Evolutionary conservation across 2,888 invertebrate genomes (phyloP).

Genomic region (Melanostoma scalare): DNA sequence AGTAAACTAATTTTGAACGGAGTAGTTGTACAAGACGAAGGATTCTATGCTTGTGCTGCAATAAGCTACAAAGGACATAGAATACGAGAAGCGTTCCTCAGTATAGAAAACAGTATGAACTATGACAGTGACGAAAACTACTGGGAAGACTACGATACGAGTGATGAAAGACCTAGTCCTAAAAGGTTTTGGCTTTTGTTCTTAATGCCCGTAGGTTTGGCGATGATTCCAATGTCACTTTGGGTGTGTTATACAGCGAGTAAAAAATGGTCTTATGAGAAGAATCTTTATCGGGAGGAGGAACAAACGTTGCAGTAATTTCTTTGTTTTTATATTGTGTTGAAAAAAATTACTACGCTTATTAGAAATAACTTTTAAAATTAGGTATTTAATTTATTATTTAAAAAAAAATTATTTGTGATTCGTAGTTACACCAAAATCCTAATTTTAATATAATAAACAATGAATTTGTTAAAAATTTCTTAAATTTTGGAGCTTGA

Average conservation of each 20-base stretch:
- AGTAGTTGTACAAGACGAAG: slow-evolving; percentile 77
- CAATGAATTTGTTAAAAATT: too few species aligned
- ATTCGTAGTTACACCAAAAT: too few species aligned
- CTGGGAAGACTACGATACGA: slow-evolving; percentile 76
- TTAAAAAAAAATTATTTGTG: slow-evolving; percentile 5
- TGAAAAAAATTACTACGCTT: slow-evolving; percentile 67
- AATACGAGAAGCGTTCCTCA: slow-evolving; percentile 79
- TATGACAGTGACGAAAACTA: slow-evolving; percentile 75
- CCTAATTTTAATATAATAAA: too few species aligned
- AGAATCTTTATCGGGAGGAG: slow-evolving; percentile 71
- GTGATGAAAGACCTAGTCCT: slow-evolving; percentile 76
- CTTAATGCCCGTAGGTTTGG: slow-evolving; percentile 80
- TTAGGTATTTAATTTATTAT: slow-evolving; percentile 39
- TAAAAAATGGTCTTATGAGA: slow-evolving; percentile 74
- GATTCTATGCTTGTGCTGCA: slow-evolving; percentile 80
- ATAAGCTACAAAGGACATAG: slow-evolving; percentile 80
- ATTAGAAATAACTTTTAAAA: slow-evolving; percentile 55
- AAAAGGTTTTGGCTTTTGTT: slow-evolving; percentile 79
- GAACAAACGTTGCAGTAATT: slow-evolving; percentile 75
- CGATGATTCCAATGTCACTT: slow-evolving; percentile 78
- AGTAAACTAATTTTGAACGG: slow-evolving; percentile 80
- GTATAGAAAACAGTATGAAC: slow-evolving; percentile 72
- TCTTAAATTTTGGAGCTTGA: too few species aligned
- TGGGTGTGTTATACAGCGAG: slow-evolving; percentile 79
- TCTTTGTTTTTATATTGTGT: slow-evolving; percentile 17